phyloP scores from a whole-genome alignment of 2,113 vertebrate species.

The Phrynosoma blainvillii region DNA sequence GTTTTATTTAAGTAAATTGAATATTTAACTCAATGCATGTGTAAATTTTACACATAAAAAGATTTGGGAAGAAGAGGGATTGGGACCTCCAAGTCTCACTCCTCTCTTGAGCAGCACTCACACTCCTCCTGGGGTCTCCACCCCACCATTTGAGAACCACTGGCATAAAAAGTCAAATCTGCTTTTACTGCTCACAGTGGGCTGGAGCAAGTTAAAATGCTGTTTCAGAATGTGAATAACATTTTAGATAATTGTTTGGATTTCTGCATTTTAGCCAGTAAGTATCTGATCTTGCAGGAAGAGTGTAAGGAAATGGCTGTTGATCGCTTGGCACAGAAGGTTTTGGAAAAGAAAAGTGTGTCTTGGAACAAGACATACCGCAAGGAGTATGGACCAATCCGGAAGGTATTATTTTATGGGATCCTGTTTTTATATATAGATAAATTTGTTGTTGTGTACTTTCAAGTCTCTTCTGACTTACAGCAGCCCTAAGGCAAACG shows the following conservation, averaged over 20 bases:
- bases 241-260: neutral
- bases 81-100: too few relatives aligned
- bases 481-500: too few relatives aligned
- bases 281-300: constrained; percentile 65
- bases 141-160: too few relatives aligned
- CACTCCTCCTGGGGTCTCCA: too few relatives aligned
- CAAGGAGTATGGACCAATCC: constrained; percentile 86
- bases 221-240: neutral
- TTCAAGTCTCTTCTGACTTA: too few relatives aligned
- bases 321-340: constrained; percentile 91
- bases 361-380: constrained; percentile 95
- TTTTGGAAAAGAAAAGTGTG: constrained; percentile 86
- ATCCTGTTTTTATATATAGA: neutral
- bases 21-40: too few relatives aligned
- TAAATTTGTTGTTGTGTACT: too few relatives aligned
- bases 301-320: constrained; percentile 70
- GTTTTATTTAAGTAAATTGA: too few relatives aligned
- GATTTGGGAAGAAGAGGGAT: too few relatives aligned
- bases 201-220: neutral
- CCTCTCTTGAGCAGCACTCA: too few relatives aligned
- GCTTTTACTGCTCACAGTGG: neutral
- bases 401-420: constrained; percentile 80
- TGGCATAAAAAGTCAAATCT: neutral
- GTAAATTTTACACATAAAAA: too few relatives aligned
- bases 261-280: neutral